Percentiles rank a stretch among this genome's conserved stretches.
These are phyloP conservation scores for Drosophila anomalipes DNA, from an alignment of 2,888 invertebrate species.

Conservation along the genomic window DNA sequence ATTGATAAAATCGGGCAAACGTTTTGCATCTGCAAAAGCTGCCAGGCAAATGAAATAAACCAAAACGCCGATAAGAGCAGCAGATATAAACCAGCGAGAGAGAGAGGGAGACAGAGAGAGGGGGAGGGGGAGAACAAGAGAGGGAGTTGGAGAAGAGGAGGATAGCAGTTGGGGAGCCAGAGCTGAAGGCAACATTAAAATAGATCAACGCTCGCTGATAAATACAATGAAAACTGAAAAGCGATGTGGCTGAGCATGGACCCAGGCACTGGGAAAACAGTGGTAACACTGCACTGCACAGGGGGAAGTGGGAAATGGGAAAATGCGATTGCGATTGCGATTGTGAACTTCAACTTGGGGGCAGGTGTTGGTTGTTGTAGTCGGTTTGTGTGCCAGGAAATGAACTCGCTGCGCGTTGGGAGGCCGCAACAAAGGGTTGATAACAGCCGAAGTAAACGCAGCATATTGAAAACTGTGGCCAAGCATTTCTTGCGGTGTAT, in stretches of 20 bases:
- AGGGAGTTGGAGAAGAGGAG: constrained; percentile 17
- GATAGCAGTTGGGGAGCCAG: constrained; percentile 16
- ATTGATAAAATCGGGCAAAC: constrained; percentile 62
- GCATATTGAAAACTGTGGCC: constrained; percentile 8
- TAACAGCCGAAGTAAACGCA: constrained; percentile 29
- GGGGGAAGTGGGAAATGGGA: neutral
- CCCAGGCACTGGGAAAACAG: neutral
- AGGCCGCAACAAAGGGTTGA: constrained; percentile 47
- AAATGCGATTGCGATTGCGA: constrained; percentile 1
- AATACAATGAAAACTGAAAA: constrained; percentile 65
- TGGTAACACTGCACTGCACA: neutral
- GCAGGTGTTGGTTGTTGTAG: constrained; percentile 37
- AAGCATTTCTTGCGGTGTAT: constrained; percentile 28
- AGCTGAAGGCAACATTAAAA: constrained; percentile 64
- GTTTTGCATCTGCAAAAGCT: constrained; percentile 74
- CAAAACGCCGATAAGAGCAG: constrained; percentile 69
- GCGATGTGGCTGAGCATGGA: constrained; percentile 37
- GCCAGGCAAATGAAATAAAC: constrained; percentile 79
- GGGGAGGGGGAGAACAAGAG: constrained; percentile 19
- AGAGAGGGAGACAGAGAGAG: neutral
- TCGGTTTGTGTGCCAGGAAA: constrained; percentile 39
- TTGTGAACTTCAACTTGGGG: constrained; percentile 15
- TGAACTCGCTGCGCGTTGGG: constrained; percentile 35
- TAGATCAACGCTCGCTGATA: constrained; percentile 75
- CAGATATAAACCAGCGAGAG: constrained; percentile 35